phyloP scores from a whole-genome alignment of 2,113 vertebrate species.

The Acanthisitta chloris region DNA sequence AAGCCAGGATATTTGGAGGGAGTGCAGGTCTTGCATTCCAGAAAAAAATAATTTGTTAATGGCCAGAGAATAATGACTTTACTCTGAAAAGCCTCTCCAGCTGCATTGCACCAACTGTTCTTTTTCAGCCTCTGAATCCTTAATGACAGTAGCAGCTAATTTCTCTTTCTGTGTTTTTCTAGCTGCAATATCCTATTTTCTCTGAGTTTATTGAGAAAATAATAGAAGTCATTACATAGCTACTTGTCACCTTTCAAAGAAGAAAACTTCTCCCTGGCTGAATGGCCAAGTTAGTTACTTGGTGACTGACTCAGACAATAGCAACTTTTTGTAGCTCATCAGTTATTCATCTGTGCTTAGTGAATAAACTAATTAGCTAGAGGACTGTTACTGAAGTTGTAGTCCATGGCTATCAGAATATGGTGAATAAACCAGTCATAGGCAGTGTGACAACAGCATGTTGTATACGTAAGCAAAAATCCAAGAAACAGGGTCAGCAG shows the following conservation, averaged over 20 bases:
- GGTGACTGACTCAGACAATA: slow-evolving; percentile 24
- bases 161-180: slow-evolving; percentile 48
- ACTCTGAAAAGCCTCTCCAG: slow-evolving; percentile 66
- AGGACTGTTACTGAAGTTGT: not conserved
- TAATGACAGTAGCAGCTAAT: slow-evolving; percentile 62
- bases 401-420: not conserved
- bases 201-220: slow-evolving; percentile 52
- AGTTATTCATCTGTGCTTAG: not conserved
- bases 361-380: not conserved
- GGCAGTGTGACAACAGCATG: not conserved
- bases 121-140: slow-evolving; percentile 67
- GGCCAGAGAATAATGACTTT: slow-evolving; percentile 73
- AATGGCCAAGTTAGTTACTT: slow-evolving; percentile 28
- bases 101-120: slow-evolving; percentile 76
- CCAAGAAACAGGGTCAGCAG: not conserved
- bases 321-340: slow-evolving; percentile 21
- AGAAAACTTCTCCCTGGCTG: slow-evolving; percentile 29
- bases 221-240: slow-evolving; percentile 55
- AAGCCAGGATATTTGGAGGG: slow-evolving; percentile 67
- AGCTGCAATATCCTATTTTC: slow-evolving; percentile 40
- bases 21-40: slow-evolving; percentile 63
- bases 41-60: slow-evolving; percentile 73
- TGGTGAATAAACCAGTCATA: not conserved
- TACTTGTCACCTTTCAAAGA: slow-evolving; percentile 58
- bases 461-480: not conserved